phyloP scores from a whole-genome alignment of 2,888 invertebrate species.

The Branchellion lobata region DNA sequence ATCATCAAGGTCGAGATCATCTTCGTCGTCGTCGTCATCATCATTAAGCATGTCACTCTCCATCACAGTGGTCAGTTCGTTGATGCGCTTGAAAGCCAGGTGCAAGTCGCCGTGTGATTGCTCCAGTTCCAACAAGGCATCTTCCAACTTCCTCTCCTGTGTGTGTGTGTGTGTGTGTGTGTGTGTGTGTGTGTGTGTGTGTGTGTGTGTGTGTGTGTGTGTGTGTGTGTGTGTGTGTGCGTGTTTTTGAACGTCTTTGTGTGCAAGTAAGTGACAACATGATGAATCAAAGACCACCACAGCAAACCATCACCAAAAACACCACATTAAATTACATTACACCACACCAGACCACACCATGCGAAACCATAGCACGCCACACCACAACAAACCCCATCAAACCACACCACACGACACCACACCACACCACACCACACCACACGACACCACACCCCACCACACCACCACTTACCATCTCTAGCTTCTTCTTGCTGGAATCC shows the following conservation, averaged over 20 bases:
- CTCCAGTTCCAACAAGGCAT: constrained; percentile 62
- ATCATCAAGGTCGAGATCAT: constrained; percentile 22
- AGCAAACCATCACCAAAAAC: not conserved
- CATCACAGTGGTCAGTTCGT: constrained; percentile 87
- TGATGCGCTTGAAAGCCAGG: constrained; percentile 82
- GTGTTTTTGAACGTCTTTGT: not conserved
- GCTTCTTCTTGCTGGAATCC: constrained; percentile 26
- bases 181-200: not conserved
- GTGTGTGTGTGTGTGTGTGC: constrained; percentile 16
- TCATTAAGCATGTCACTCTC: constrained; percentile 66
- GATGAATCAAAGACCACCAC: not conserved
- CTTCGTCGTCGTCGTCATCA: constrained; percentile 16
- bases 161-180: constrained; percentile 33
- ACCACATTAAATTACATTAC: too few relatives aligned
- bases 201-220: not conserved
- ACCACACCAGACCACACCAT: not conserved
- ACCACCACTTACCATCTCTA: constrained; percentile 33
- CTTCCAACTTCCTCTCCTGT: constrained; percentile 61
- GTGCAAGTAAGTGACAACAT: not conserved
- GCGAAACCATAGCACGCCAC: not conserved
- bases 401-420: not conserved
- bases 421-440: too few relatives aligned
- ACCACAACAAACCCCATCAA: constrained; percentile 34
- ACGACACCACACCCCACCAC: not conserved
- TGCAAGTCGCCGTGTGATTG: constrained; percentile 71